Percentiles rank a stretch among this genome's conserved stretches.
Evolutionary conservation across 1,140 invertebrate genomes (phyloP).

Genomic region (Coenobita brevimanus): DNA sequence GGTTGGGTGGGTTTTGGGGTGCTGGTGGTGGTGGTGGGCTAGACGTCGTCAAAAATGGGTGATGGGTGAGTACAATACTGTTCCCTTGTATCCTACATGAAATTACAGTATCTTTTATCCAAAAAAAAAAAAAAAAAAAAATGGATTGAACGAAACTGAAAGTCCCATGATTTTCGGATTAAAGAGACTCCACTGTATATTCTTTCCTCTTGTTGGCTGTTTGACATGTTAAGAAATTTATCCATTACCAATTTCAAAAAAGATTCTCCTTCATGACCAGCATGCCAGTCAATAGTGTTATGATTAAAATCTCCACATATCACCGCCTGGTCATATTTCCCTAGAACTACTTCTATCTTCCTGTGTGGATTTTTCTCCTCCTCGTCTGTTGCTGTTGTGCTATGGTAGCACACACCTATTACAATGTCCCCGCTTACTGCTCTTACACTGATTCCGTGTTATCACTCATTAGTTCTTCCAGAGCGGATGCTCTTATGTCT

Average conservation of each 20-base stretch:
- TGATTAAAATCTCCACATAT: conserved; percentile 19
- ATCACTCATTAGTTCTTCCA: conserved; percentile 10
- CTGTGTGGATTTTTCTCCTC: conserved; percentile 21
- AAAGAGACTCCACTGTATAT: too few species aligned
- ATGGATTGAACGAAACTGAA: too few species aligned
- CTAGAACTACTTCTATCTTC: not conserved
- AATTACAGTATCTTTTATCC: too few species aligned
- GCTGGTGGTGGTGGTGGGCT: too few species aligned
- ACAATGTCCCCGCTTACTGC: not conserved
- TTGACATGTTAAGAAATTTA: conserved; percentile 13
- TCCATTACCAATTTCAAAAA: conserved; percentile 13
- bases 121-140: too few species aligned
- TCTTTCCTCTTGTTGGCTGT: conserved; percentile 7
- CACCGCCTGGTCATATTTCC: not conserved
- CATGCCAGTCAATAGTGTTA: conserved; percentile 1
- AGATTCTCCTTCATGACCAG: not conserved
- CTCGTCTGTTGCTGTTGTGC: conserved; percentile 10
- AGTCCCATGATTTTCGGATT: too few species aligned
- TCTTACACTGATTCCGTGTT: conserved; percentile 2
- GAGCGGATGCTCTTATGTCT: not conserved
- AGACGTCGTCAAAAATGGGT: too few species aligned
- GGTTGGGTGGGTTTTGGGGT: too few species aligned
- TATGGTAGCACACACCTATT: conserved; percentile 14
- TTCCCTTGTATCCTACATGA: too few species aligned
- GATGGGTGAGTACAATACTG: too few species aligned